Evolutionary conservation across 2,888 invertebrate genomes (phyloP).

Genomic region (Gastracanthus pulcherrimus): DNA sequence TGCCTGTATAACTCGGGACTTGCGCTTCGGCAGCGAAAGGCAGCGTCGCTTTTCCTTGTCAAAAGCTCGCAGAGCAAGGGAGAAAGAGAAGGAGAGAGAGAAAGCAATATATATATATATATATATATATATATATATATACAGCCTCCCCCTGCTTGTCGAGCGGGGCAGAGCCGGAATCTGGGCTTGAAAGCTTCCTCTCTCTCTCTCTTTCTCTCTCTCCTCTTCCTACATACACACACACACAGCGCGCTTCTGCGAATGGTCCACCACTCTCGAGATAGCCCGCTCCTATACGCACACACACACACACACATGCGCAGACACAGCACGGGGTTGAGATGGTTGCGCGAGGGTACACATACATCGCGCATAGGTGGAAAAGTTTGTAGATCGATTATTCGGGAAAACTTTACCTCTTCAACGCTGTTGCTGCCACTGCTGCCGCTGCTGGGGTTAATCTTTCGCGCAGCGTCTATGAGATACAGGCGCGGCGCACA

Average conservation of each 20-base stretch:
- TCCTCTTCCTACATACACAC: neutral
- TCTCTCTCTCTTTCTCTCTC: neutral
- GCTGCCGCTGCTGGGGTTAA: neutral
- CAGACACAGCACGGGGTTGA: too few species aligned
- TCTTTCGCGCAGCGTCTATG: neutral
- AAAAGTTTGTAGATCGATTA: slow-evolving; percentile 26
- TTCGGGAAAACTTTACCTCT: slow-evolving; percentile 1
- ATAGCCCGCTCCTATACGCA: neutral
- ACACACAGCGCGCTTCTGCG: neutral
- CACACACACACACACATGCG: neutral
- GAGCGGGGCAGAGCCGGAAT: neutral
- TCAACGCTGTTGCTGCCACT: neutral
- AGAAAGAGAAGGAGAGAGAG: neutral
- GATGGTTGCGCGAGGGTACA: too few species aligned
- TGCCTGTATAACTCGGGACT: too few species aligned
- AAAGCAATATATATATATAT: too few species aligned
- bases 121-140: too few species aligned
- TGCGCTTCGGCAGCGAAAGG: too few species aligned
- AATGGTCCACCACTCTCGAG: too few species aligned
- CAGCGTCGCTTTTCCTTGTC: too few species aligned
- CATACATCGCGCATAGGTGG: neutral
- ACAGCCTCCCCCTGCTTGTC: too few species aligned
- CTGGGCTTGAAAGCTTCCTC: neutral
- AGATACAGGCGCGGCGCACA: neutral
- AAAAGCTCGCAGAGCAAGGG: neutral